phyloP scores from a whole-genome alignment of 2,797 vertebrate species.

The Etheostoma perlongum region DNA sequence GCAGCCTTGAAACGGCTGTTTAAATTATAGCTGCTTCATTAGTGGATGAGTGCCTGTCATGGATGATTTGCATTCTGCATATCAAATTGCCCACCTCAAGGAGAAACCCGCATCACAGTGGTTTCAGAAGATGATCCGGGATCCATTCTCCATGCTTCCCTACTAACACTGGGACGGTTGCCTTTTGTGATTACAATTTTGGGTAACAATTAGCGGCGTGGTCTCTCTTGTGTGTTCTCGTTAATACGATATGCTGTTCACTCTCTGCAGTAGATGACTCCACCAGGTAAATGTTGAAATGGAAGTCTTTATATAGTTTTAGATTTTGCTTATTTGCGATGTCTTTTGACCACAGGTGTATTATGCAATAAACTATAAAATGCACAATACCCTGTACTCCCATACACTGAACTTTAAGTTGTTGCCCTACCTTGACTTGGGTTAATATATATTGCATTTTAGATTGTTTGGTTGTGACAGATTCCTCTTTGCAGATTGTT shows the following conservation, averaged over 20 bases:
- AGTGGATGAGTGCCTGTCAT: constrained; percentile 58
- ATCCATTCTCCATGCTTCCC: constrained; percentile 56
- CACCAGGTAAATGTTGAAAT: constrained; percentile 30
- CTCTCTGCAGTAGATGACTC: constrained; percentile 36
- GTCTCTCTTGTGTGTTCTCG: constrained; percentile 37
- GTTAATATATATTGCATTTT: not conserved
- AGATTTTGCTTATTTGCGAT: not conserved
- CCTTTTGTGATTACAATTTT: constrained; percentile 62
- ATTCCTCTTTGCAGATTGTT: constrained; percentile 20
- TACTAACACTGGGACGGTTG: constrained; percentile 52
- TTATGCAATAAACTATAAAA: not conserved
- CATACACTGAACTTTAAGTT: not conserved
- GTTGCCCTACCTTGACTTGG: not conserved
- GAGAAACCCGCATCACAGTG: constrained; percentile 42
- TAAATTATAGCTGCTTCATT: constrained; percentile 63
- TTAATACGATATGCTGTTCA: constrained; percentile 50
- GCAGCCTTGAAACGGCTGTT: constrained; percentile 41
- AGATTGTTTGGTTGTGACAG: not conserved
- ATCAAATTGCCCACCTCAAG: constrained; percentile 62
- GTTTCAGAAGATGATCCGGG: constrained; percentile 34
- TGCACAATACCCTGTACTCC: not conserved
- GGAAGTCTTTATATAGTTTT: not conserved
- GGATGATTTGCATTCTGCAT: constrained; percentile 60
- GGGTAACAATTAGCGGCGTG: constrained; percentile 55
- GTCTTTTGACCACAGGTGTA: not conserved